Evolutionary conservation across 2,113 vertebrate genomes (phyloP).

Genomic region (Gopherus evgoodei): DNA sequence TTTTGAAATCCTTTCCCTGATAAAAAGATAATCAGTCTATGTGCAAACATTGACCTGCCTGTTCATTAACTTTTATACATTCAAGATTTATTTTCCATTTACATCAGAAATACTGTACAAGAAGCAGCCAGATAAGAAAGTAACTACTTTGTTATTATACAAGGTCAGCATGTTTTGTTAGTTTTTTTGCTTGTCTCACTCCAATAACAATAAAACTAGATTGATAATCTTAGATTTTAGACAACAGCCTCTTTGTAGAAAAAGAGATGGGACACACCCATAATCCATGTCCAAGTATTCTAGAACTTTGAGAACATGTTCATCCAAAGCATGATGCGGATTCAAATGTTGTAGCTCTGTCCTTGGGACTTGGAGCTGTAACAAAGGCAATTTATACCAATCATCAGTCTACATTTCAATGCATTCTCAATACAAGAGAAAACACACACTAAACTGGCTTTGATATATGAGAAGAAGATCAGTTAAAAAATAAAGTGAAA

Average conservation of each 20-base stretch:
- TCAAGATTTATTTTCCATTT: not conserved
- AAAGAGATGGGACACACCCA: not conserved
- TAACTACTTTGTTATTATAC: not conserved
- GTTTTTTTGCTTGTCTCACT: not conserved
- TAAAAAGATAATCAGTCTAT: not conserved
- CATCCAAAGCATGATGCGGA: no score
- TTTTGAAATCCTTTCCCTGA: not conserved
- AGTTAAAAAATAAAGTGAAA: not conserved
- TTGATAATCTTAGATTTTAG: not conserved
- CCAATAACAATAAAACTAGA: not conserved
- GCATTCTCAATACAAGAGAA: not conserved
- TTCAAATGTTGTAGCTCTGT: no score
- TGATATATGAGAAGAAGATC: rapidly evolving
- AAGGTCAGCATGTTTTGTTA: not conserved
- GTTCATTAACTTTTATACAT: not conserved
- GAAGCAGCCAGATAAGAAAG: not conserved
- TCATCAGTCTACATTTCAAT: not conserved
- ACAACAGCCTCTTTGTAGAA: not conserved
- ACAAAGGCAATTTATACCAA: not conserved
- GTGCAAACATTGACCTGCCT: not conserved
- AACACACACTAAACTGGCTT: not conserved
- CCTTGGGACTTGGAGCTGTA: not conserved
- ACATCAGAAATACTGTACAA: not conserved
- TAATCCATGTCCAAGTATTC: not conserved
- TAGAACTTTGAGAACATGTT: no score